Evolutionary conservation across 2,888 invertebrate genomes (phyloP).

Genomic region (Eupithecia subumbrata): DNA sequence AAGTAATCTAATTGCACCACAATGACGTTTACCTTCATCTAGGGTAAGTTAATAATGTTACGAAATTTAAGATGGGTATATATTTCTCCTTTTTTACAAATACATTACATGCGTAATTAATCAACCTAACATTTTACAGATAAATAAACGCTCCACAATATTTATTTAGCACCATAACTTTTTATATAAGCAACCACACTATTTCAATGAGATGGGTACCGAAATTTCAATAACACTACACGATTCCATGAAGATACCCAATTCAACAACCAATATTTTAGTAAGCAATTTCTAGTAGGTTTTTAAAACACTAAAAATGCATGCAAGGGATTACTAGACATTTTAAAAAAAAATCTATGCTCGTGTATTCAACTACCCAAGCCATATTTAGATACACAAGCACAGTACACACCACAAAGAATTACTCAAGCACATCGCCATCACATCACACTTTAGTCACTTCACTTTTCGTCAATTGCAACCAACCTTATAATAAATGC

Average conservation of each 20-base stretch:
- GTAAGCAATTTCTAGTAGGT: not conserved
- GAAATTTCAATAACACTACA: not conserved
- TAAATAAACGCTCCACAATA: not conserved
- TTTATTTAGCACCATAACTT: not conserved
- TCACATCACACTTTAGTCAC: conserved; percentile 1
- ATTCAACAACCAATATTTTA: not conserved
- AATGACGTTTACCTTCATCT: not conserved
- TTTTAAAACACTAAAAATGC: not conserved
- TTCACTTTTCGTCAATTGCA: not conserved
- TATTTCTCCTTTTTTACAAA: not conserved
- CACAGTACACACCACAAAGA: not conserved
- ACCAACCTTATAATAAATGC: not conserved
- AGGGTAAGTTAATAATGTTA: not conserved
- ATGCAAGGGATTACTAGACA: not conserved
- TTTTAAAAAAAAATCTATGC: not conserved
- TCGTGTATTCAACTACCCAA: not conserved
- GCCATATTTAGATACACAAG: not conserved
- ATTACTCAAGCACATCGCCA: not conserved
- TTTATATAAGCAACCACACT: not conserved
- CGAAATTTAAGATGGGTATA: not conserved
- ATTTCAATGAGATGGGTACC: not conserved
- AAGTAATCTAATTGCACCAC: not conserved
- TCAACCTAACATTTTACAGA: not conserved
- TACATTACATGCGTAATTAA: not conserved
- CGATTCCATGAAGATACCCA: not conserved